These are phyloP conservation scores for Psammodynastes pulverulentus DNA, from an alignment of 2,113 vertebrate species.

Conservation along the genomic window DNA sequence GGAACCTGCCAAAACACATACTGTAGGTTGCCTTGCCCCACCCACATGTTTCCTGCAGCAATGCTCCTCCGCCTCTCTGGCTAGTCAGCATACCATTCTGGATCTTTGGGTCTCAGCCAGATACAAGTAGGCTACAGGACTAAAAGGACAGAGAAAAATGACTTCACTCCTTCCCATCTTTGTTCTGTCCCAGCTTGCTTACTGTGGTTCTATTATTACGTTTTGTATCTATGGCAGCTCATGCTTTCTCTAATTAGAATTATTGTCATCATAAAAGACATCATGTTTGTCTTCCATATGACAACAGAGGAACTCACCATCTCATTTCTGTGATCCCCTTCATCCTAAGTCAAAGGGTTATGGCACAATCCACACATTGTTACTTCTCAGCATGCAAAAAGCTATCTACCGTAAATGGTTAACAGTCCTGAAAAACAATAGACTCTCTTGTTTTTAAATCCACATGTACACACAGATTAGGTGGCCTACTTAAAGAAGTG, in stretches of 20 bases:
- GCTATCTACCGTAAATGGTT: neutral
- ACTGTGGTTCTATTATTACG: neutral
- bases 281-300: neutral
- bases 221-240: neutral
- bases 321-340: neutral
- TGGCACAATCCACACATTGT: neutral
- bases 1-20: conserved; percentile 5
- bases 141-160: neutral
- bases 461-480: neutral
- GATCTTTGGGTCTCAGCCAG: neutral
- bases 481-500: neutral
- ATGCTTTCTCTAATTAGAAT: neutral
- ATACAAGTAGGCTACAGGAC: neutral
- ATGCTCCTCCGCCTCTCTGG: neutral
- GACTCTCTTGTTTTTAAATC: neutral
- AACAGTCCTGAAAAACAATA: neutral
- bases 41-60: conserved; percentile 10
- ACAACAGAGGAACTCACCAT: neutral
- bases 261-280: neutral
- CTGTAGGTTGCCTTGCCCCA: neutral
- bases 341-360: neutral
- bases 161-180: neutral
- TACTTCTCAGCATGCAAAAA: neutral
- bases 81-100: conserved; percentile 2
- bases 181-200: neutral